Conservation (phyloP, 1,140 invertebrate species). For the Halyomorpha halys region DNA sequence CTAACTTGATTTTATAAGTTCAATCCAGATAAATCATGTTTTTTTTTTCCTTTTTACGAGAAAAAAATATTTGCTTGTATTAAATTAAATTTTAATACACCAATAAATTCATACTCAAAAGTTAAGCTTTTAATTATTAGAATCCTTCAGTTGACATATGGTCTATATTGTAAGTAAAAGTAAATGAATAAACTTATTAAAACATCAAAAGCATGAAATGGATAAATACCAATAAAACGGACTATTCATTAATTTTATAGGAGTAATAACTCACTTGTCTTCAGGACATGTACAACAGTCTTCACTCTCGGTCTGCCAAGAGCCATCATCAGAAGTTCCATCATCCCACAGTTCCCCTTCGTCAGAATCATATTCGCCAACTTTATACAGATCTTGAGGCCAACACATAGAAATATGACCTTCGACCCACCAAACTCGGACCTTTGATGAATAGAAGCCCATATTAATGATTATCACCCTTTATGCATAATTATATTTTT, state of each 20-base stretch:
- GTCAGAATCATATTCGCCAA: conserved; percentile 65
- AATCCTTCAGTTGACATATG: no score
- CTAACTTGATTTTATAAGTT: no score
- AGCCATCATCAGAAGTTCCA: conserved; percentile 41
- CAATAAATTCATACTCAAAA: no score
- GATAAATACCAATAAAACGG: no score
- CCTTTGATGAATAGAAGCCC: conserved; percentile 28
- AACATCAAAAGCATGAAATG: no score
- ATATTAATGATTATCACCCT: background rate
- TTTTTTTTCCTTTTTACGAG: no score
- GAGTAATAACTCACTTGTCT: background rate
- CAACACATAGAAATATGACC: conserved; percentile 75
- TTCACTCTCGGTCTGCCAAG: conserved; percentile 75
- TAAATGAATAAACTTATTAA: no score
- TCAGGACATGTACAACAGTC: conserved; percentile 32
- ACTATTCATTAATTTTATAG: background rate
- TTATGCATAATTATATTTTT: background rate
- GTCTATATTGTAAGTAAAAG: no score
- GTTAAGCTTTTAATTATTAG: no score
- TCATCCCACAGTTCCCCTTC: conserved; percentile 63
- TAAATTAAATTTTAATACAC: no score
- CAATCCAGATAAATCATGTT: no score
- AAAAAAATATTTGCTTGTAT: no score
- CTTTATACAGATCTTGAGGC: conserved; percentile 74
- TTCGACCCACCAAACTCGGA: conserved; percentile 78